Evolutionary conservation across 2,888 invertebrate genomes (phyloP).

Genomic region (Dynastes hyllus): DNA sequence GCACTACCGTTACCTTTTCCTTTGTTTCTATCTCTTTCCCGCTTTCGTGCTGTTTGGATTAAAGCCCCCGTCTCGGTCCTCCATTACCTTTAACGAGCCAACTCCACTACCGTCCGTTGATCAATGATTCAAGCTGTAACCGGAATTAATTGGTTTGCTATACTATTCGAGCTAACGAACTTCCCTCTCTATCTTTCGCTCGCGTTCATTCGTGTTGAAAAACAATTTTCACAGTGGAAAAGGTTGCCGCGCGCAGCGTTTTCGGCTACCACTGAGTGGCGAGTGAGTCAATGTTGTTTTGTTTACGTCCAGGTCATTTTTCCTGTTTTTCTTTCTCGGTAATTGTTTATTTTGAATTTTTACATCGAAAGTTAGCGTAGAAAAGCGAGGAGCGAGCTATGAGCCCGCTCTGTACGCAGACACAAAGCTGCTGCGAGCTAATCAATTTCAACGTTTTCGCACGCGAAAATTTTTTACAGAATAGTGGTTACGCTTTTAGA

Average conservation of each 20-base stretch:
- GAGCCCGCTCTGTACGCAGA: neutral
- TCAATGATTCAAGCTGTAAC: slow-evolving; percentile 52
- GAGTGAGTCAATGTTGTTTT: slow-evolving; percentile 31
- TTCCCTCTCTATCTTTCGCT: slow-evolving; percentile 29
- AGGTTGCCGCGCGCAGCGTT: slow-evolving; percentile 34
- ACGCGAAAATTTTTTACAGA: slow-evolving; percentile 6
- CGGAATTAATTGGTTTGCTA: slow-evolving; percentile 51
- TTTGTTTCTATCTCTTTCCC: slow-evolving; percentile 25
- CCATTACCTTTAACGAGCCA: slow-evolving; percentile 48
- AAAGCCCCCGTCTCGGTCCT: slow-evolving; percentile 25
- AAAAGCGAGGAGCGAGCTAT: neutral
- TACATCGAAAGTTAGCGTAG: neutral
- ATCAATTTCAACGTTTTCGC: slow-evolving; percentile 32
- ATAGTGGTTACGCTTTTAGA: neutral
- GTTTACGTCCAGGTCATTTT: slow-evolving; percentile 35
- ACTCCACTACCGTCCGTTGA: slow-evolving; percentile 46
- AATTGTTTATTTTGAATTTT: slow-evolving; percentile 45
- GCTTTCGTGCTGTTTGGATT: slow-evolving; percentile 15
- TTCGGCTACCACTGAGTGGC: slow-evolving; percentile 13
- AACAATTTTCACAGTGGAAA: slow-evolving; percentile 40
- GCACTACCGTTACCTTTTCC: slow-evolving; percentile 40
- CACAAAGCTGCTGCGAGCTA: slow-evolving; percentile 12
- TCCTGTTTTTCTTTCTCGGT: slow-evolving; percentile 24
- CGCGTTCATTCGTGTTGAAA: slow-evolving; percentile 27
- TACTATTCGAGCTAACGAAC: slow-evolving; percentile 48